These are phyloP conservation scores for Geococcyx californianus DNA, from an alignment of 2,113 vertebrate species.

Conservation along the genomic window DNA sequence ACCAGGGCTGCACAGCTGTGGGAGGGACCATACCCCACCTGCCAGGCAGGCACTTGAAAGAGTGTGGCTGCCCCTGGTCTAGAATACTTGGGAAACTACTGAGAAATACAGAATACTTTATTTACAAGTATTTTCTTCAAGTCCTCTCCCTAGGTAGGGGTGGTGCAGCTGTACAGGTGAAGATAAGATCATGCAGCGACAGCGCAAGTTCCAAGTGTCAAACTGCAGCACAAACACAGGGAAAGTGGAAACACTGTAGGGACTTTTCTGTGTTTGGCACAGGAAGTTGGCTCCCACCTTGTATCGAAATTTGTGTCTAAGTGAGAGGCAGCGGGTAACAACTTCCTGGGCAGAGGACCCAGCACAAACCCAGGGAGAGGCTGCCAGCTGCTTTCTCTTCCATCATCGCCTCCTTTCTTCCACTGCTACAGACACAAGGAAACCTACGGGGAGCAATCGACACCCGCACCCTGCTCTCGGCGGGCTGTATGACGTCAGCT, in stretches of 20 bases:
- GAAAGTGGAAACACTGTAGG: background rate
- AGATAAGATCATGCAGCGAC: background rate
- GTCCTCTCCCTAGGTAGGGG: background rate
- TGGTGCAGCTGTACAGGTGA: background rate
- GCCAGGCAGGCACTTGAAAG: background rate
- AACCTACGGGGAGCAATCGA: background rate
- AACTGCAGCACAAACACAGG: background rate
- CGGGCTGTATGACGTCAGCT: background rate
- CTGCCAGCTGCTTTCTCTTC: background rate
- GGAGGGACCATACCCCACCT: background rate
- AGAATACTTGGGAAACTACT: background rate
- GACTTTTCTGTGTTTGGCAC: background rate
- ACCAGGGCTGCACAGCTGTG: background rate
- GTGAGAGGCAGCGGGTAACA: background rate
- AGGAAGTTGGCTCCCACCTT: background rate
- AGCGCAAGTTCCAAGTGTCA: background rate
- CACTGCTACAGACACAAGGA: background rate
- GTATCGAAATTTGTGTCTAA: rapidly evolving
- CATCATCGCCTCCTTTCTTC: background rate
- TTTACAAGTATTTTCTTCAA: background rate
- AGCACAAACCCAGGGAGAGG: background rate
- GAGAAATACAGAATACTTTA: background rate
- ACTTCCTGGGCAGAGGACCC: background rate
- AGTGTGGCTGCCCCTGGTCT: background rate
- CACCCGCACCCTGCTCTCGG: background rate